Base-by-base conservation (phyloP, 2,888 invertebrate species). In the Phyto melanocephala region DNA sequence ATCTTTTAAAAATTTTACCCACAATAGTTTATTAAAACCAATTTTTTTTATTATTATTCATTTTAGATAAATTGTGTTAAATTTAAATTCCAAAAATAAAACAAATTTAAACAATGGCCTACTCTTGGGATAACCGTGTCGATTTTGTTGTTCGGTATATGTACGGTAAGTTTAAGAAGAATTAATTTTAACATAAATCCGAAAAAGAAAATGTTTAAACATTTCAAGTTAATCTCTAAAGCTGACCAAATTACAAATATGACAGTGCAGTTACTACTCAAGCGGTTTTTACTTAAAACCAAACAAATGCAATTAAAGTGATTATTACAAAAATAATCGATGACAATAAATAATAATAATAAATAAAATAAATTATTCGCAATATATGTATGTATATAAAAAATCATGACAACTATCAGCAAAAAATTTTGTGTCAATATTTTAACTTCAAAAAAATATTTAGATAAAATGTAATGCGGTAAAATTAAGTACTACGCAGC, bases 71-170 rank as follows among this genome's bases (percentile, higher is more conserved):
- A 85, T 86, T 87, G 85, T 88, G 87, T 87, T 79, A 81, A 84
- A 81, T 65, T 75, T 63, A 70, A 84, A 78, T 83, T 80, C 63
- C 83, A 82, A 58, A 80, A 76, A 47, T 24, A 81, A 78, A 56
- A 67, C 5, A 85, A 84, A 74, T 72, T 84, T 83, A 71, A 79
- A 85, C 84, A 88, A 96, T 96, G 96, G 95, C 95, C 78, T 95
- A 95, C 92, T 93, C 94, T 88, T 96, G 96, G 96, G 95, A 96
- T 89, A 96, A 95, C 92, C 93, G 96, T 90, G 96, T 96, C 85
- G 94, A 93, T 89, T 96, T 96, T 91, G 94, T 96, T 89, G 95
- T 96, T 86, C 94, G 94, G 90, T 95, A 95, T 91, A 93, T 96
- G 87, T 96, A 96, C 89, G 96, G 96, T 96, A 92, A 94, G 91